Percentiles rank a stretch among this genome's conserved stretches.
Conservation (phyloP, 1,140 invertebrate species). For the Metaphire vulgaris region DNA sequence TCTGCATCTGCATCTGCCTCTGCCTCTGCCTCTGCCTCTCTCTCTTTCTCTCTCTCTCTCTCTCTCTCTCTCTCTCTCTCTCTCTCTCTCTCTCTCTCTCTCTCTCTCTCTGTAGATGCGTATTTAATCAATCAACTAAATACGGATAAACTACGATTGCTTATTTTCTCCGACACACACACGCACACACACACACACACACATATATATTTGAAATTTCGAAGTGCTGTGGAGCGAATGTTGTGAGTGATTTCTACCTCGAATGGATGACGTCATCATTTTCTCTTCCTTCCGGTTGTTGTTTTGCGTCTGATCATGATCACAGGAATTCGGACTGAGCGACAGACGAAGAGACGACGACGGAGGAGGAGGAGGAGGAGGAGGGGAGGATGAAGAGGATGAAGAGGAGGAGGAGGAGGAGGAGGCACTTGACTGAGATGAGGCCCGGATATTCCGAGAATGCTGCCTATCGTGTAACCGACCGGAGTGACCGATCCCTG, state of each 20-base stretch:
- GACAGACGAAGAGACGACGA: neutral
- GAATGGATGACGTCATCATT: neutral
- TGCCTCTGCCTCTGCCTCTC: neutral
- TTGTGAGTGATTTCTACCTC: too few relatives aligned
- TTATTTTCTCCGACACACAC: too few relatives aligned
- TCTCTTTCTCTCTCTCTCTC: neutral
- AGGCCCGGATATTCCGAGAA: slow-evolving; percentile 66
- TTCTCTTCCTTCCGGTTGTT: neutral
- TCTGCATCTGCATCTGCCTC: neutral
- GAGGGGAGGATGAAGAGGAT: neutral
- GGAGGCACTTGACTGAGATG: neutral
- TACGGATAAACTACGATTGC: too few relatives aligned
- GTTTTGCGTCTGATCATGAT: neutral
- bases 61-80: neutral
- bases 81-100: neutral
- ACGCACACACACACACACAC: too few relatives aligned
- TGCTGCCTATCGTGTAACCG: slow-evolving; percentile 86
- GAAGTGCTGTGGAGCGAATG: too few relatives aligned
- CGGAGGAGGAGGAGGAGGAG: neutral
- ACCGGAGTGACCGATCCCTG: slow-evolving; percentile 51
- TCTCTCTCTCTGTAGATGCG: neutral
- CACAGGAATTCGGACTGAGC: neutral
- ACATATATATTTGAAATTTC: too few relatives aligned
- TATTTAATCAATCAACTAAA: too few relatives aligned
- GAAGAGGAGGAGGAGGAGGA: neutral